phyloP scores from a whole-genome alignment of 2,113 vertebrate species.

The Pycnonotus jocosus region DNA sequence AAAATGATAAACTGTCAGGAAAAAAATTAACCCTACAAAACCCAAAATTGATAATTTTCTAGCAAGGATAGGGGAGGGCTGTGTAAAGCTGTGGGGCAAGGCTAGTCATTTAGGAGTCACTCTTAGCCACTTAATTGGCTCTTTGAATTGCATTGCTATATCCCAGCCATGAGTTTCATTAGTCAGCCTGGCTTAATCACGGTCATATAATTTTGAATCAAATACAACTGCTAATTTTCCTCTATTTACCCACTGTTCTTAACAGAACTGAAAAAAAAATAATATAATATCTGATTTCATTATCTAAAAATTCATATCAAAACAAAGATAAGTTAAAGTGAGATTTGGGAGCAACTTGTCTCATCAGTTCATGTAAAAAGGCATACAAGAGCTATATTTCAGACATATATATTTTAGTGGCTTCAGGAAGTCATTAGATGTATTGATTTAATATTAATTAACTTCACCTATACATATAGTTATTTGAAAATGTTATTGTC shows the following conservation, averaged over 20 bases:
- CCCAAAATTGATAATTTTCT: background rate
- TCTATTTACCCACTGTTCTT: background rate
- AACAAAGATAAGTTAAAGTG: background rate
- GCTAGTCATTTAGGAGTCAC: background rate
- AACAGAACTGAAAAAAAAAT: background rate
- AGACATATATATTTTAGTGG: background rate
- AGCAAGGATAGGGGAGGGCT: background rate
- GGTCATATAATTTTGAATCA: background rate
- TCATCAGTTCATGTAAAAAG: background rate
- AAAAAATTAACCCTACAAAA: background rate
- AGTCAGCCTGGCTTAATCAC: background rate
- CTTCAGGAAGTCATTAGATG: background rate
- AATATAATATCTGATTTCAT: background rate
- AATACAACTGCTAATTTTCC: background rate
- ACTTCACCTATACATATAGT: background rate
- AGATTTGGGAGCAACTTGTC: background rate
- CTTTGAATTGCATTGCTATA: background rate
- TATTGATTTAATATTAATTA: background rate
- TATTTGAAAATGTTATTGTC: background rate
- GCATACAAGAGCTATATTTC: background rate
- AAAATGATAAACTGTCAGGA: background rate
- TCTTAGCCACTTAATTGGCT: background rate
- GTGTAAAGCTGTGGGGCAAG: background rate
- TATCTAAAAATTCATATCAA: background rate
- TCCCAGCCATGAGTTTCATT: background rate